Evolutionary conservation across 2,797 vertebrate genomes (phyloP).

Genomic region (Microchirus variegatus): DNA sequence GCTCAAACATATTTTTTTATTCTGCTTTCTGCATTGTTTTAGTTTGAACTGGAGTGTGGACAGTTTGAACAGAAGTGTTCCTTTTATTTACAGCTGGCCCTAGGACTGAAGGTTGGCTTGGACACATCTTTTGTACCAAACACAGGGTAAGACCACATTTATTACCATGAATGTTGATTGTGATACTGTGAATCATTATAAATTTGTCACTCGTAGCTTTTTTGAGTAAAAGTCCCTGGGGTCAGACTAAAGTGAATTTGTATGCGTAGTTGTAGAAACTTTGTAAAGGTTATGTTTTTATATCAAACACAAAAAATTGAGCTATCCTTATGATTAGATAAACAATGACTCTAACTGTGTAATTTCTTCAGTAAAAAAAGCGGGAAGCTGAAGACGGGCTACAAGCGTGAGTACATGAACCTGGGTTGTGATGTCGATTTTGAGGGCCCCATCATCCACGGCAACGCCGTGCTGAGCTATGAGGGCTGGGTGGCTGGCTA

Average conservation of each 20-base stretch:
- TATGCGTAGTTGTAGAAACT: no score
- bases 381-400: constrained; percentile 93
- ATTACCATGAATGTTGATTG: not conserved
- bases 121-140: constrained; percentile 96
- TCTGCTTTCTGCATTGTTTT: not conserved
- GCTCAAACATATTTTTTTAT: not conserved
- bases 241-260: no score
- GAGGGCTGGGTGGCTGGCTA: constrained; percentile 95
- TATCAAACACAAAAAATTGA: no score
- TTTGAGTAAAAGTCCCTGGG: no score
- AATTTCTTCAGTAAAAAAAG: constrained; percentile 89
- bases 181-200: no score
- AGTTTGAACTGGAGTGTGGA: no score
- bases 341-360: no score
- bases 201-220: no score
- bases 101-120: constrained; percentile 90
- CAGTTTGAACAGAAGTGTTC: constrained; percentile 1
- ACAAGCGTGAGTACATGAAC: constrained; percentile 91
- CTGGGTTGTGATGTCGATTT: constrained; percentile 91
- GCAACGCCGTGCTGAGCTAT: constrained; percentile 89
- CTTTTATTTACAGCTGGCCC: constrained; percentile 82
- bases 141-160: constrained; percentile 86
- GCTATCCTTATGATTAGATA: no score
- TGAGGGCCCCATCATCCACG: constrained; percentile 91
- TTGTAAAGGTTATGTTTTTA: no score